phyloP scores from a whole-genome alignment of 1,140 invertebrate genomes.

The Archegozetes longisetosus region DNA sequence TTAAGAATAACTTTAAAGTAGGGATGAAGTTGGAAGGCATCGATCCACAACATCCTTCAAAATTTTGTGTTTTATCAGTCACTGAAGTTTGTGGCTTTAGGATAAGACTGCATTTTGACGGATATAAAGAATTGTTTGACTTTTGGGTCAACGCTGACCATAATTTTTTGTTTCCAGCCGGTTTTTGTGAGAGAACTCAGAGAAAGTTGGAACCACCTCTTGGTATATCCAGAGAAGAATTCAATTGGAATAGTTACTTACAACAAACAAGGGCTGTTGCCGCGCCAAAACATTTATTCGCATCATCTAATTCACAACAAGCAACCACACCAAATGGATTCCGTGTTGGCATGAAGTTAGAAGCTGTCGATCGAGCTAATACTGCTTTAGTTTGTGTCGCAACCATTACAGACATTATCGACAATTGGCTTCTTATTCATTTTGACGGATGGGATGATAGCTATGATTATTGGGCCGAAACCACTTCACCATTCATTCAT shows the following conservation, averaged over 20 bases:
- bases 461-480: constrained; percentile 86
- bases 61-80: constrained; percentile 73
- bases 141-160: constrained; percentile 88
- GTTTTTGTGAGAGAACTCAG: constrained; percentile 75
- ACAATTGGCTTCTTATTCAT: constrained; percentile 68
- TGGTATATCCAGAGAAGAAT: constrained; percentile 39
- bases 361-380: constrained; percentile 84
- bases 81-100: constrained; percentile 54
- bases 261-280: constrained; percentile 53
- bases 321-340: constrained; percentile 56
- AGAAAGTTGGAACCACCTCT: constrained; percentile 56
- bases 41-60: constrained; percentile 71
- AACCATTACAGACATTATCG: constrained; percentile 62
- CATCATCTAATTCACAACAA: constrained; percentile 41
- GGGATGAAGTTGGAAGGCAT: constrained; percentile 88
- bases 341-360: constrained; percentile 75
- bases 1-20: constrained; percentile 34
- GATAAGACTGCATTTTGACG: constrained; percentile 78
- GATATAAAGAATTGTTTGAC: constrained; percentile 71
- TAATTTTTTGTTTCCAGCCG: constrained; percentile 71
- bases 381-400: constrained; percentile 70
- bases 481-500: constrained; percentile 77
- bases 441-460: constrained; percentile 88
- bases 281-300: constrained; percentile 62
- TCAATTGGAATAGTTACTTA: constrained; percentile 71